phyloP scores from a whole-genome alignment of 2,797 vertebrate genomes.

The Peromyscus nudipes region DNA sequence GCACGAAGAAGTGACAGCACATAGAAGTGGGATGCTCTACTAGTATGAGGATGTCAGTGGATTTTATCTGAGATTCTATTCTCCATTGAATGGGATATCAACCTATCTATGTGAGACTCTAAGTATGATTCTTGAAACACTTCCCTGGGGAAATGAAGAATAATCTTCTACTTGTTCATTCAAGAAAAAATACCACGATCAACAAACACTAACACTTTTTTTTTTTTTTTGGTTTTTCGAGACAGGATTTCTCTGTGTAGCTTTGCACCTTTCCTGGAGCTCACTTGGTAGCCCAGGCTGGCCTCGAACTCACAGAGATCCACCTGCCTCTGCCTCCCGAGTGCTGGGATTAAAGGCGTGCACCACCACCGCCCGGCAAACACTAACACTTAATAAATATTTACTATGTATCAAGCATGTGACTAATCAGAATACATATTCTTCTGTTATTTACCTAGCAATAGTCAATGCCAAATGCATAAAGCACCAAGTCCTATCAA shows the following conservation, averaged over 20 bases:
- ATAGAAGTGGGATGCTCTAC: neutral
- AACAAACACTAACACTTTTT: neutral
- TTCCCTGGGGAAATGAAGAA: neutral
- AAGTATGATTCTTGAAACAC: neutral
- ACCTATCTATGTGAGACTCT: neutral
- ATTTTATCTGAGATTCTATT: neutral
- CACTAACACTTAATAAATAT: neutral
- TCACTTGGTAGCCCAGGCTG: too few relatives aligned
- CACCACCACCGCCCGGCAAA: too few relatives aligned
- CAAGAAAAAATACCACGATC: neutral
- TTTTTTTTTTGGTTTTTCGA: too few relatives aligned
- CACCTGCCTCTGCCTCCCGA: too few relatives aligned
- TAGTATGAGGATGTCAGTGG: neutral
- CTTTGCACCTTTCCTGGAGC: too few relatives aligned
- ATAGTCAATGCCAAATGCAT: neutral
- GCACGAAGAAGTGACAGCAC: neutral
- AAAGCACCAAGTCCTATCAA: neutral
- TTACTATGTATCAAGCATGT: neutral
- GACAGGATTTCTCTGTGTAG: too few relatives aligned
- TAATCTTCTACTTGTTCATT: neutral
- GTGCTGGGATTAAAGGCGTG: too few relatives aligned
- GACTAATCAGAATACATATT: neutral
- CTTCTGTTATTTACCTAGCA: neutral
- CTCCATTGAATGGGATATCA: neutral
- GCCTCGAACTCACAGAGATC: too few relatives aligned